These are phyloP conservation scores for Scarus forsteni DNA, from an alignment of 2,797 vertebrate genomes.

Conservation along the genomic window DNA sequence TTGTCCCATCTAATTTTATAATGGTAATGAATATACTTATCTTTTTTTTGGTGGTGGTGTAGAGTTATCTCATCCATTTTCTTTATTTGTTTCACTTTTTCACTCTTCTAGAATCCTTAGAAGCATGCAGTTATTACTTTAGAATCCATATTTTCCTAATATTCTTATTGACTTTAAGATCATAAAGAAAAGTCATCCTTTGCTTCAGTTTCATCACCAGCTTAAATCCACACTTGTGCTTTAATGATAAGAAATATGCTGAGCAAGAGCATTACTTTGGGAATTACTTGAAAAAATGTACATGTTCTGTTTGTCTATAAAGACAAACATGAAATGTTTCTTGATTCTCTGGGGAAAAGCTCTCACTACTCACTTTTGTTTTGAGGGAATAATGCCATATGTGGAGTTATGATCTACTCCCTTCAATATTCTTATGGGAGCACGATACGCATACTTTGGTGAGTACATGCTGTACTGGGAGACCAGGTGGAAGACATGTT, in stretches of 20 bases:
- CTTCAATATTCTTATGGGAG: neutral
- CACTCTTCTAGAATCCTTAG: too few relatives aligned
- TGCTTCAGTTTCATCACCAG: too few relatives aligned
- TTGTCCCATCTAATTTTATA: too few relatives aligned
- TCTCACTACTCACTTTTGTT: neutral
- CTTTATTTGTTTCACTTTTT: too few relatives aligned
- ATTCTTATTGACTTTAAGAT: too few relatives aligned
- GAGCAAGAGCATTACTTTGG: neutral
- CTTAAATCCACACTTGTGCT: too few relatives aligned
- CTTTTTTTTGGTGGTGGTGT: too few relatives aligned
- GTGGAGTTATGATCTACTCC: neutral
- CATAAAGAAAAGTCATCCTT: too few relatives aligned
- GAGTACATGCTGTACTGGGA: neutral
- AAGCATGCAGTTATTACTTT: too few relatives aligned
- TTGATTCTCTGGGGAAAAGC: neutral
- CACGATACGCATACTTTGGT: neutral
- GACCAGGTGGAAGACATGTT: neutral
- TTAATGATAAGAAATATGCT: neutral
- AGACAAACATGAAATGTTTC: neutral
- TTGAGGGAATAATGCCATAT: neutral
- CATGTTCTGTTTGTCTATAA: conserved; percentile 42
- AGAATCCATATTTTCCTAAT: too few relatives aligned
- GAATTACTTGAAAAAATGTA: conserved; percentile 8
- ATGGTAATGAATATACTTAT: too few relatives aligned
- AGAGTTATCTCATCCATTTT: too few relatives aligned